These are phyloP conservation scores for Ephialtes manifestator DNA, from an alignment of 2,888 invertebrate species.

Conservation along the genomic window DNA sequence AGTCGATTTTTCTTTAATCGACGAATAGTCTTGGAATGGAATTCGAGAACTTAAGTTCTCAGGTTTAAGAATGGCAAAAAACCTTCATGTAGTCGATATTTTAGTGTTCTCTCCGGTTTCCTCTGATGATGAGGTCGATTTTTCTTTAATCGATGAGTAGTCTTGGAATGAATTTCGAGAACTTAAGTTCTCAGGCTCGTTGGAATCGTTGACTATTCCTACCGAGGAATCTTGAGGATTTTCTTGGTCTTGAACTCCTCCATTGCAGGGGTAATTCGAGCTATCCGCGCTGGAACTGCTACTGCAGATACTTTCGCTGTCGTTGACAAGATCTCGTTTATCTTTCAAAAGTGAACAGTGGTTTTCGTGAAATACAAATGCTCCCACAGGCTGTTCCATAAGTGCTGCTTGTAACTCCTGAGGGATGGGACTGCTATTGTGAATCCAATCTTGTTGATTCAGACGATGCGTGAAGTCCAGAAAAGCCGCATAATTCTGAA, in stretches of 20 bases:
- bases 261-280: constrained; percentile 16
- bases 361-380: constrained; percentile 66
- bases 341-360: constrained; percentile 26
- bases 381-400: constrained; percentile 68
- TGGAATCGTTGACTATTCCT: constrained; percentile 22
- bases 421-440: constrained; percentile 60
- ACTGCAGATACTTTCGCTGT: constrained; percentile 61
- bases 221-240: neutral
- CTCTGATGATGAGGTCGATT: constrained; percentile 32
- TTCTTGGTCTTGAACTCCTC: neutral
- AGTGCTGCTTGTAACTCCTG: constrained; percentile 71
- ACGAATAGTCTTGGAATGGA: too few species aligned
- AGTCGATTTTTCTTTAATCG: too few species aligned
- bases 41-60: too few species aligned
- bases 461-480: constrained; percentile 77
- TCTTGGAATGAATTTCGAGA: constrained; percentile 38
- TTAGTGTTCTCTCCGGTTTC: constrained; percentile 8
- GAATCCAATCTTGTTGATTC: constrained; percentile 75
- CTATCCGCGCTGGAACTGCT: constrained; percentile 53
- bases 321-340: neutral
- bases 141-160: constrained; percentile 8
- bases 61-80: too few species aligned
- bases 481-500: constrained; percentile 77
- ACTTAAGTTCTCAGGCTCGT: constrained; percentile 62
- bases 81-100: neutral